These are phyloP conservation scores for Lottia scabra DNA, from an alignment of 2,888 invertebrate genomes.

Conservation along the genomic window DNA sequence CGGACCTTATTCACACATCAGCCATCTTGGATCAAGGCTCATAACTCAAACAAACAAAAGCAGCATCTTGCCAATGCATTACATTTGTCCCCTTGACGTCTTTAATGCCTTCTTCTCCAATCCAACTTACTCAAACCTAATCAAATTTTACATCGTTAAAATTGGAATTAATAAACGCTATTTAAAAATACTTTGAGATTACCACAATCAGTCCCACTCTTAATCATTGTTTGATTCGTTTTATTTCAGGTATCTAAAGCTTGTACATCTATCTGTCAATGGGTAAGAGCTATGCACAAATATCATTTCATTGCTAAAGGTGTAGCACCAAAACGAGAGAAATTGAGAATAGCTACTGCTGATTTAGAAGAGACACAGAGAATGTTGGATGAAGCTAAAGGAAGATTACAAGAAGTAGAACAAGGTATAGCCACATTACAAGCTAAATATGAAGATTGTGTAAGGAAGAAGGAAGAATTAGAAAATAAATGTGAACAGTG, in stretches of 20 bases:
- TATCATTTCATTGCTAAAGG: conserved; percentile 69
- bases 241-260: conserved; percentile 79
- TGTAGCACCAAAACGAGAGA: conserved; percentile 69
- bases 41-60: too few relatives aligned
- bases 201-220: too few relatives aligned
- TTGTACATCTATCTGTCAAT: conserved; percentile 85
- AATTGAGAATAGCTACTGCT: conserved; percentile 63
- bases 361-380: conserved; percentile 67
- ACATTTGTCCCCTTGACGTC: too few relatives aligned
- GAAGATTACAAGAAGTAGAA: conserved; percentile 65
- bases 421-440: conserved; percentile 67
- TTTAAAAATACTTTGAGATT: too few relatives aligned
- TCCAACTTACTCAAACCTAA: too few relatives aligned
- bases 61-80: too few relatives aligned
- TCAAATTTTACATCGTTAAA: too few relatives aligned
- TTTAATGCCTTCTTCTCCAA: too few relatives aligned
- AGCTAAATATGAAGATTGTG: conserved; percentile 69
- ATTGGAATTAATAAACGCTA: too few relatives aligned
- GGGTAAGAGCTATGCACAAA: conserved; percentile 74
- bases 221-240: too few relatives aligned
- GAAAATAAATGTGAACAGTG: conserved; percentile 68
- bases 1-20: too few relatives aligned
- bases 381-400: conserved; percentile 64
- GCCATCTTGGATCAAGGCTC: too few relatives aligned
- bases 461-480: conserved; percentile 68